These are phyloP conservation scores for Gibbula magus DNA, from an alignment of 2,888 invertebrate species.

Conservation along the genomic window DNA sequence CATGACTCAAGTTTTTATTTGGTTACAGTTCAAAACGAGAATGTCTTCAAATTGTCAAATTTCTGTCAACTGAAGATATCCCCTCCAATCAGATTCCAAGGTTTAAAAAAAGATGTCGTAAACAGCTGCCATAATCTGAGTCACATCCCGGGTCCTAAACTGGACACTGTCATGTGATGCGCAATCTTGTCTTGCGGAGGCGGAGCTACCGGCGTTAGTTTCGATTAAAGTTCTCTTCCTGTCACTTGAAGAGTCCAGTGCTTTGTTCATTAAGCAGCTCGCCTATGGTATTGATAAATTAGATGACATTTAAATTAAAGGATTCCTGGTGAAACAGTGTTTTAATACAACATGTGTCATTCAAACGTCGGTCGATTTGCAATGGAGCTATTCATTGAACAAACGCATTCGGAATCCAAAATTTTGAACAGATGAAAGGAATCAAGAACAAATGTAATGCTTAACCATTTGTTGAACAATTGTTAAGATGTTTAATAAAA, in stretches of 20 bases:
- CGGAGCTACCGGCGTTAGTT: neutral
- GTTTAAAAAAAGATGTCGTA: neutral
- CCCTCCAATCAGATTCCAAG: neutral
- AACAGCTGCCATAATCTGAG: conserved; percentile 5
- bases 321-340: neutral
- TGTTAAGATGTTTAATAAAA: no score
- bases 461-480: no score
- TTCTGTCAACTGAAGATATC: neutral
- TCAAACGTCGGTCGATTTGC: no score
- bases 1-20: no score
- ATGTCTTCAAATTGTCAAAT: neutral
- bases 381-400: no score
- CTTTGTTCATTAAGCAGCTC: neutral
- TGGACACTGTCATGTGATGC: neutral
- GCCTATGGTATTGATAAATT: neutral
- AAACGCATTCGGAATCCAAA: no score
- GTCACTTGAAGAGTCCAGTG: neutral
- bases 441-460: no score
- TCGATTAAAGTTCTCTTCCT: neutral
- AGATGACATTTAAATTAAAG: neutral
- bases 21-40: no score
- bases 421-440: no score
- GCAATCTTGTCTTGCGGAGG: neutral
- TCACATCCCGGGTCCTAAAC: neutral
- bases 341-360: no score